Evolutionary conservation across 2,888 invertebrate species (phyloP), one percentile per base, ranked within the genome.

Genomic region (Noctua fimbriata): DNA sequence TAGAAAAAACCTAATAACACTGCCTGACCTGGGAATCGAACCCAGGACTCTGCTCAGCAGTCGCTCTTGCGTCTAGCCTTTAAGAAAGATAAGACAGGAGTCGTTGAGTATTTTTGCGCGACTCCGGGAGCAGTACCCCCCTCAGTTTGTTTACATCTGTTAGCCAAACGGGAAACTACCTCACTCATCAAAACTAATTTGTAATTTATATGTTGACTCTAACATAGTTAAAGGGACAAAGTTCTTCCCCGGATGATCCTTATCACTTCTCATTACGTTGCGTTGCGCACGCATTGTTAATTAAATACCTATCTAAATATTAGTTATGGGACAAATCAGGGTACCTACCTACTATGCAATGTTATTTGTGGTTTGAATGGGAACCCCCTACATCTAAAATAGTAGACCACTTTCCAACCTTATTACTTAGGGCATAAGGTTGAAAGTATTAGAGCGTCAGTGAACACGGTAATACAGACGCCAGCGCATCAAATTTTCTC

Each of bases 311-410:
- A 66, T 0, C 18, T 65, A 36, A 70, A 1, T 10, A 52, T 69
- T 55, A 21, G 24, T 18, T 63, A 16, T 16, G 28, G 24, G 36
- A 47, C 12, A 71, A 66, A 49, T 14, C 55, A 49, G 16, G 21
- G 6, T 47, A 41, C 9, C n/a, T 47, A 36, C 12, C 0, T 28
- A 52, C 16, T 32, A 24, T 24, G 14, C 18, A 47, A 55, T 41
- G 24, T 60, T 69, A 49, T 32, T 78, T 58, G 60, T 79, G 32
- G 14, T 47, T 9, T 5, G 3, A 36, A 65, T 44, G 72, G 80
- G 72, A 81, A 81, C 16, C 16, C 80, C 81, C 65, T 60, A 32
- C 1, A 49, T 36, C 28, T 21, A 41, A 36, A 49, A 75, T 47
- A 47, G 55, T 24, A 24, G 24, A 24, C 9, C 24, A 10, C 16